A percentile compares a stretch with the other conserved stretches of the same genome.
Evolutionary conservation across 2,888 invertebrate species (phyloP).

Genomic region (Timema cristinae): DNA sequence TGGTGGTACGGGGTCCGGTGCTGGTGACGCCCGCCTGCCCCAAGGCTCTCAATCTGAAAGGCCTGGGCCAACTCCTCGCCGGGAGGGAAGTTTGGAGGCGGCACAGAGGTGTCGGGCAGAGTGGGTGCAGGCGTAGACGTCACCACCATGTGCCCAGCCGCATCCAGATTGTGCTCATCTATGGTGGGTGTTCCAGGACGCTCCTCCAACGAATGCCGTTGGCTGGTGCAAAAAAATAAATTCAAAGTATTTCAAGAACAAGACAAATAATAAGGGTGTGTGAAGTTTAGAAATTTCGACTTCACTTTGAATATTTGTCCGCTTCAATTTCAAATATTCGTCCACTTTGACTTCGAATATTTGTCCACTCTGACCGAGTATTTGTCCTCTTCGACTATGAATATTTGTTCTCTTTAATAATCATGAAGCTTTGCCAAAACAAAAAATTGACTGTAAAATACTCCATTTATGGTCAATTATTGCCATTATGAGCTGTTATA

Average conservation of each 20-base stretch:
- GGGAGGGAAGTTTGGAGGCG: conserved; percentile 32
- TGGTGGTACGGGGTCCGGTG: not conserved
- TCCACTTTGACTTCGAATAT: too few relatives aligned
- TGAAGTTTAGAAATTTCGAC: too few relatives aligned
- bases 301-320: not conserved
- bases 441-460: not conserved
- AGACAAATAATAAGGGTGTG: not conserved
- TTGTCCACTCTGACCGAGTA: not conserved
- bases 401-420: too few relatives aligned
- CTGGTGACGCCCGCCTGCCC: conserved; percentile 29
- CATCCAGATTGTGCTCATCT: conserved; percentile 50
- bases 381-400: not conserved
- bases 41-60: conserved; percentile 36
- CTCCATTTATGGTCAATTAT: too few relatives aligned
- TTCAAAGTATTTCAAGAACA: not conserved
- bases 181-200: conserved; percentile 69
- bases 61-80: conserved; percentile 27
- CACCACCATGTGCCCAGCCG: conserved; percentile 3
- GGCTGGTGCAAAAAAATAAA: conserved; percentile 2
- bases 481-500: too few relatives aligned
- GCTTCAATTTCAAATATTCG: not conserved
- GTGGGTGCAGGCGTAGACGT: conserved; percentile 14
- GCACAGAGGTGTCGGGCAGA: conserved; percentile 34
- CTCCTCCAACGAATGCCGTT: conserved; percentile 51
- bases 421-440: not conserved